A percentile compares a stretch with the other conserved stretches of the same genome.
These are phyloP conservation scores for Drosophila pectinifera DNA, from an alignment of 1,140 invertebrate genomes.

Conservation along the genomic window DNA sequence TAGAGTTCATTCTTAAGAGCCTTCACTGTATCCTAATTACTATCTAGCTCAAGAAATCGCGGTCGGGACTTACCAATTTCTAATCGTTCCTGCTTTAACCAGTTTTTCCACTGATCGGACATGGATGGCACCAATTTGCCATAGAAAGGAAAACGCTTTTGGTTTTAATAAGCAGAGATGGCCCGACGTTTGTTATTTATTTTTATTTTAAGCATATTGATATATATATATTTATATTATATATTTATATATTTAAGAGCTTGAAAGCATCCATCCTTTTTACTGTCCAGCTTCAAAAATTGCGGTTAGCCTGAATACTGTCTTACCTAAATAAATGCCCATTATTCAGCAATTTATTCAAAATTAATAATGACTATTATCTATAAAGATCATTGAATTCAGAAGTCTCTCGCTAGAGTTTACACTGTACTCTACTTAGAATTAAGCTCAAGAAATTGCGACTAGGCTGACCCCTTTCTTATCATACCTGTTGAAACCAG, in stretches of 20 bases:
- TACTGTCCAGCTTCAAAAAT: no score
- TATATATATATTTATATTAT: no score
- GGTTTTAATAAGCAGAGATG: constrained; percentile 1
- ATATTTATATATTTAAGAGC: no score
- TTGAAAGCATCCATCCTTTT: no score
- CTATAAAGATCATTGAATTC: not conserved
- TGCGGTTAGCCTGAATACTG: no score
- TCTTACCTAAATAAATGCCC: no score
- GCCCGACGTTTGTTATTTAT: not conserved
- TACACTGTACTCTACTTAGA: not conserved
- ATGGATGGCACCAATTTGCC: constrained; percentile 4
- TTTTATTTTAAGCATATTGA: no score
- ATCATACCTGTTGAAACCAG: not conserved
- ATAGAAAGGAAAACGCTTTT: constrained; percentile 19
- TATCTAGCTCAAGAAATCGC: constrained; percentile 1
- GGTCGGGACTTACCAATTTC: not conserved
- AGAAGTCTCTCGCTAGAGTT: no score
- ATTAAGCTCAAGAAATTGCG: not conserved
- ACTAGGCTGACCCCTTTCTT: constrained; percentile 8
- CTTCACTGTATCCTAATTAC: not conserved
- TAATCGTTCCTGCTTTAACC: constrained; percentile 6
- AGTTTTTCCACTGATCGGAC: constrained; percentile 5
- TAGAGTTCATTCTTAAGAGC: not conserved
- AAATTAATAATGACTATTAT: no score
- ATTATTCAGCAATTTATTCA: no score